A percentile compares a stretch with the other conserved stretches of the same genome.
phyloP scores from a whole-genome alignment of 2,797 vertebrate species.

The Halcyon smyrnensis region DNA sequence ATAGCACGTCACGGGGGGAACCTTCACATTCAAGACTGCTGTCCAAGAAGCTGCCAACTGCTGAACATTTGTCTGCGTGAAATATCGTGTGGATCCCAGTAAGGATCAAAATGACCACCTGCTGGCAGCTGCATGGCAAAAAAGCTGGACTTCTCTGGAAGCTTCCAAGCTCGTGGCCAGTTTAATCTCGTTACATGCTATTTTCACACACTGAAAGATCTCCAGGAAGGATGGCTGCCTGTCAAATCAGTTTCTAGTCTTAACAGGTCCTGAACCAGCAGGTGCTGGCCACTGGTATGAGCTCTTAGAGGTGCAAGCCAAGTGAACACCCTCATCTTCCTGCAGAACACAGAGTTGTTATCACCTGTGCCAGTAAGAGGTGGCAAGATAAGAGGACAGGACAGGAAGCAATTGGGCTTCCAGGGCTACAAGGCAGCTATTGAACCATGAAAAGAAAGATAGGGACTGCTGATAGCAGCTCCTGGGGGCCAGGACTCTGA shows the following conservation, averaged over 20 bases:
- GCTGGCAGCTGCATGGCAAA: not conserved
- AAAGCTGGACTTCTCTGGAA: slow-evolving; percentile 3
- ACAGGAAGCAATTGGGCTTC: slow-evolving; percentile 21
- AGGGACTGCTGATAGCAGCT: not conserved
- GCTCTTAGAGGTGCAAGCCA: not conserved
- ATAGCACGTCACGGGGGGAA: not conserved
- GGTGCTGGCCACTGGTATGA: not conserved
- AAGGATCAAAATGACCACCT: slow-evolving; percentile 14
- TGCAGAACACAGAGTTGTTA: not conserved
- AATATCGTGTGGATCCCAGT: not conserved
- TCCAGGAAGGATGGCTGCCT: not conserved
- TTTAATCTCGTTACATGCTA: not conserved
- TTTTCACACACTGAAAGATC: not conserved
- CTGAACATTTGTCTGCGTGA: not conserved
- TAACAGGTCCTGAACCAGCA: slow-evolving; percentile 11
- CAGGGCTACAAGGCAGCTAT: not conserved
- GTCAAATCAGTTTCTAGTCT: not conserved
- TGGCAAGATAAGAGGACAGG: not conserved
- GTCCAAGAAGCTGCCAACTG: not conserved
- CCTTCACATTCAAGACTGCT: not conserved
- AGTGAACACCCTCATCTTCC: not conserved
- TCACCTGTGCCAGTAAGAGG: not conserved
- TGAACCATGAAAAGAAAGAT: slow-evolving; percentile 18
- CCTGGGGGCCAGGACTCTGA: not conserved
- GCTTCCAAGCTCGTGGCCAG: not conserved